These are phyloP conservation scores for Tachuris rubrigastra DNA, from an alignment of 2,113 vertebrate species.

Conservation along the genomic window DNA sequence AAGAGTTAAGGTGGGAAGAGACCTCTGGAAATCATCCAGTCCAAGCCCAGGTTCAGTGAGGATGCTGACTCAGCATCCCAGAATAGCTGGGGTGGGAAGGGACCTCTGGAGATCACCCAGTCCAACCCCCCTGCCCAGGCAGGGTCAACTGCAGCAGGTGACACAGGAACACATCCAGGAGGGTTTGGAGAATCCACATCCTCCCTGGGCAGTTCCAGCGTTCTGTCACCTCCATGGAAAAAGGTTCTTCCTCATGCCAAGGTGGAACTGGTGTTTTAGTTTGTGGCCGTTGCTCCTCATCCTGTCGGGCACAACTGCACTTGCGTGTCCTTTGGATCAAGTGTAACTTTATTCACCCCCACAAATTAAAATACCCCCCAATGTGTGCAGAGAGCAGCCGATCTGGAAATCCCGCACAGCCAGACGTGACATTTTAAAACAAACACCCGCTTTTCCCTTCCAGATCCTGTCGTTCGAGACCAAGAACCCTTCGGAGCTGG, in stretches of 20 bases:
- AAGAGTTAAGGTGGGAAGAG: background rate
- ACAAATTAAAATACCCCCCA: background rate
- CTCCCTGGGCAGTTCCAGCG: background rate
- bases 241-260: background rate
- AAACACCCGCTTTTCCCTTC: background rate
- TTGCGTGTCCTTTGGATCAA: background rate
- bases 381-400: too few species aligned
- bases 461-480: constrained; percentile 97
- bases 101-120: background rate
- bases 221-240: background rate
- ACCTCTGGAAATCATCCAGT: background rate
- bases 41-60: background rate
- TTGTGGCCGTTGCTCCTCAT: background rate
- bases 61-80: background rate
- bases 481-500: constrained; percentile 90
- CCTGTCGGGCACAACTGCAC: background rate
- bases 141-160: background rate
- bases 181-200: background rate
- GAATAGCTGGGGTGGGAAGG: background rate
- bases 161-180: background rate
- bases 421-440: too few species aligned
- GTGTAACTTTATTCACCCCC: background rate
- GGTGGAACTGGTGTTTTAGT: background rate
- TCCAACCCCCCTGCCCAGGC: background rate
- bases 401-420: background rate